Evolutionary conservation across 2,113 vertebrate species (phyloP).

Genomic region (Brachyistius frenatus): DNA sequence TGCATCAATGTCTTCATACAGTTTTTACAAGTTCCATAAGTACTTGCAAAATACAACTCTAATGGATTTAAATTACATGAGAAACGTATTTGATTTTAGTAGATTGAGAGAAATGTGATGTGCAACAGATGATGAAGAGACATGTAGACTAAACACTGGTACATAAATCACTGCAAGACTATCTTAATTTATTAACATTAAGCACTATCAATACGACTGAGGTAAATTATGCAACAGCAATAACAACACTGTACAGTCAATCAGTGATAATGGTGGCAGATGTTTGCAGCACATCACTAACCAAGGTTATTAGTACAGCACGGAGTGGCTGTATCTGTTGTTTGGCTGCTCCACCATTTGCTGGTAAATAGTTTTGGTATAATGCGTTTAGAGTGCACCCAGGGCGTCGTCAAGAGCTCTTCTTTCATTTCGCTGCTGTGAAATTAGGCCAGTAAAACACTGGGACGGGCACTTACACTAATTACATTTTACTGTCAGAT

Average conservation of each 20-base stretch:
- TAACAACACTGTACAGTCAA: background rate
- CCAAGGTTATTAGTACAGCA: conserved; percentile 13
- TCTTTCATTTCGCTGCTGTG: conserved; percentile 57
- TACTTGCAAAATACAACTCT: too few species aligned
- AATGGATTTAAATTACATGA: too few species aligned
- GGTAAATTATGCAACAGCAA: background rate
- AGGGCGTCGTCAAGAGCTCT: conserved; percentile 51
- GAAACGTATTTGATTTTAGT: too few species aligned
- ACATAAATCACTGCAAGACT: too few species aligned
- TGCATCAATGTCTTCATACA: too few species aligned
- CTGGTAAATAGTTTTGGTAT: conserved; percentile 47
- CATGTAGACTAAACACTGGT: too few species aligned
- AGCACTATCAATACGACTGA: background rate
- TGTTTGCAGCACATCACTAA: conserved; percentile 9
- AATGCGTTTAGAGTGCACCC: conserved; percentile 48
- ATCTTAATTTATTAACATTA: background rate
- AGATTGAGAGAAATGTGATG: too few species aligned
- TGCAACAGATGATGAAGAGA: too few species aligned
- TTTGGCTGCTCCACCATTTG: conserved; percentile 24
- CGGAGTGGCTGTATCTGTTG: conserved; percentile 1
- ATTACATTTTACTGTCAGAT: conserved; percentile 72
- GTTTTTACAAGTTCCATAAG: too few species aligned
- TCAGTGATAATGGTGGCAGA: conserved; percentile 6
- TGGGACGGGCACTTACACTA: conserved; percentile 67
- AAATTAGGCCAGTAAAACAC: conserved; percentile 72